Evolutionary conservation across 2,888 invertebrate genomes (phyloP).

Genomic region (Tupiocoris notatus): DNA sequence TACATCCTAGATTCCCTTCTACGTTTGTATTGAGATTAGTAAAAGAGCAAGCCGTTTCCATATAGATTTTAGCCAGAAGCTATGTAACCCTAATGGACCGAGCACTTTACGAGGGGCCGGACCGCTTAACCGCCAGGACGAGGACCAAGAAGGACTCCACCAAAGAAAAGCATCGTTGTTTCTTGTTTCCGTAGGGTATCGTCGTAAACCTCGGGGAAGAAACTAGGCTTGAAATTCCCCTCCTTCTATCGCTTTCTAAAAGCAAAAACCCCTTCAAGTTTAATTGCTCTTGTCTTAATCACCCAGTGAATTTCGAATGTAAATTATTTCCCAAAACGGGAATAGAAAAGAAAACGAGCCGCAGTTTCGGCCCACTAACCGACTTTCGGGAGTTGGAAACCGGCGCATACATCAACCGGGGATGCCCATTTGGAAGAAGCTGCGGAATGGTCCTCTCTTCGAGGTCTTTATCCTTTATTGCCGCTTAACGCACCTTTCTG

Average conservation of each 20-base stretch:
- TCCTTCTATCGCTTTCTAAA: neutral
- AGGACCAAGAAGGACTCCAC: neutral
- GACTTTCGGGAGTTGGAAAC: neutral
- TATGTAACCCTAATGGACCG: neutral
- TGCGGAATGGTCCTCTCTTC: neutral
- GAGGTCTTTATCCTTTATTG: neutral
- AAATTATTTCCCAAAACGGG: neutral
- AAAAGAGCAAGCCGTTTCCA: neutral
- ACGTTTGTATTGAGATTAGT: neutral
- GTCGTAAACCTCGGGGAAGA: neutral
- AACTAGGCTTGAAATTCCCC: neutral
- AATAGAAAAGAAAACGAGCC: neutral
- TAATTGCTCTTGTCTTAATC: slow-evolving; percentile 17
- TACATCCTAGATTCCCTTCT: neutral
- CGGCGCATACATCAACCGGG: neutral
- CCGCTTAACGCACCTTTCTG: neutral
- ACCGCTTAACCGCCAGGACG: neutral
- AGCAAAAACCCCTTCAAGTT: neutral
- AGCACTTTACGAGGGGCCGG: neutral
- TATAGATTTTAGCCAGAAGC: neutral
- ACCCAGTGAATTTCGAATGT: slow-evolving; percentile 22
- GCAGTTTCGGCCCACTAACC: neutral
- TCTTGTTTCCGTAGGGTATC: neutral
- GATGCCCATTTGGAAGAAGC: neutral
- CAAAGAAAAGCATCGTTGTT: neutral